phyloP scores from a whole-genome alignment of 2,113 vertebrate genomes.

The Crotalus viridis region DNA sequence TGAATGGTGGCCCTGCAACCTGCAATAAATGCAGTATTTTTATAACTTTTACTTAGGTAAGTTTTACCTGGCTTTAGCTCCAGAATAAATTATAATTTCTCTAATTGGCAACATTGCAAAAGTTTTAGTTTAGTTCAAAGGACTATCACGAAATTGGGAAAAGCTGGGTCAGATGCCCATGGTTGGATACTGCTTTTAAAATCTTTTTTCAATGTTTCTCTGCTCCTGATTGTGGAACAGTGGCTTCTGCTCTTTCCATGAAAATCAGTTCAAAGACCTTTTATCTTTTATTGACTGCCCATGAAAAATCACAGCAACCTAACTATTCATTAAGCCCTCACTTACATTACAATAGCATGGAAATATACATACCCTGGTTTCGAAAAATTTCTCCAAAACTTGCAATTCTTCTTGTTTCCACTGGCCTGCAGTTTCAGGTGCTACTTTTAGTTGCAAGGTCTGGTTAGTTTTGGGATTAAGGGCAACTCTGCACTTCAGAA shows the following conservation, averaged over 20 bases:
- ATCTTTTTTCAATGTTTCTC: not conserved
- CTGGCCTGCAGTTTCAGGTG: conserved; percentile 92
- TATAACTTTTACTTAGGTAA: not conserved
- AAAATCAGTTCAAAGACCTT: not conserved
- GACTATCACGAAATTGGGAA: not conserved
- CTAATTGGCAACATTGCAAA: not conserved
- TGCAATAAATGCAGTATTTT: conserved; percentile 61
- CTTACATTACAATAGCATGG: not conserved
- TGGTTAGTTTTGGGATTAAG: conserved; percentile 97
- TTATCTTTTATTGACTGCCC: not conserved
- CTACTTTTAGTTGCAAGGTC: conserved; percentile 97
- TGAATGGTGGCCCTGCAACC: conserved; percentile 98
- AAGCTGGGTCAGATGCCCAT: not conserved
- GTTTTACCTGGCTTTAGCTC: not conserved
- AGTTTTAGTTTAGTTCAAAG: not conserved
- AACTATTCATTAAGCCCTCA: not conserved
- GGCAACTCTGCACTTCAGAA: conserved; percentile 94
- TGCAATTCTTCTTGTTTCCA: conserved; percentile 97
- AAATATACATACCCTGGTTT: conserved; percentile 84
- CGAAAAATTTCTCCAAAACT: conserved; percentile 97
- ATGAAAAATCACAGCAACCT: not conserved
- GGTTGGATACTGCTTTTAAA: not conserved
- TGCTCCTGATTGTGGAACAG: not conserved
- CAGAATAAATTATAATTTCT: not conserved
- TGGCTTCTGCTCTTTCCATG: not conserved